A percentile compares a stretch with the other conserved stretches of the same genome.
phyloP scores from a whole-genome alignment of 1,140 invertebrate genomes.

The Drosophila teissieri region DNA sequence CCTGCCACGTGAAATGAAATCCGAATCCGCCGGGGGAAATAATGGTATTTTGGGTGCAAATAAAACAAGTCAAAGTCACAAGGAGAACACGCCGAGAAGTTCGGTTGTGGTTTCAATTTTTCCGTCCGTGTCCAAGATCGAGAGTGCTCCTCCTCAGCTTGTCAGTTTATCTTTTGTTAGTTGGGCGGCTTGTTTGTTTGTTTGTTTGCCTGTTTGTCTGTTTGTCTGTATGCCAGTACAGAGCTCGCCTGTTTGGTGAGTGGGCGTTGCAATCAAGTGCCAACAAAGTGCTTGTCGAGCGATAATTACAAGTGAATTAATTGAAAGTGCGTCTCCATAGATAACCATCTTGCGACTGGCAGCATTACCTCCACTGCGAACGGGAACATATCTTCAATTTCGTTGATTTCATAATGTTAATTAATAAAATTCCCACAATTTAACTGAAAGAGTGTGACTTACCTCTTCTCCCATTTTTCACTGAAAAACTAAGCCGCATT shows the following conservation, averaged over 20 bases:
- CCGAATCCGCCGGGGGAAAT: too few species aligned
- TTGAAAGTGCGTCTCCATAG: conserved; percentile 54
- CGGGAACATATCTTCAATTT: not conserved
- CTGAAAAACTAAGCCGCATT: conserved; percentile 4
- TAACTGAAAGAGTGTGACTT: too few species aligned
- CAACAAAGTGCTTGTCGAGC: conserved; percentile 78
- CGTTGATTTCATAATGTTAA: not conserved
- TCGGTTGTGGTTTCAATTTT: not conserved
- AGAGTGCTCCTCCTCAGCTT: not conserved
- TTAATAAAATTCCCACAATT: too few species aligned
- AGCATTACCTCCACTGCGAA: not conserved
- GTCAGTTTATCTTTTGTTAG: conserved; percentile 6
- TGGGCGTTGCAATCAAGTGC: conserved; percentile 63
- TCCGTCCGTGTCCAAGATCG: conserved; percentile 26
- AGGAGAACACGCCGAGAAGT: not conserved
- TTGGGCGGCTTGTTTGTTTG: conserved; percentile 7
- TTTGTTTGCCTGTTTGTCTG: conserved; percentile 6
- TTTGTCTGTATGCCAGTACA: not conserved
- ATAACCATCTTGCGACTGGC: conserved; percentile 10
- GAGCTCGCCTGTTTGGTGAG: conserved; percentile 16
- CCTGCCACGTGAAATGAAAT: not conserved
- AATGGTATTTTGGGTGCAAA: not conserved
- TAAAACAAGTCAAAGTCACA: not conserved
- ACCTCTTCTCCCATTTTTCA: not conserved
- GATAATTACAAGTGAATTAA: conserved; percentile 81